Conservation (phyloP, 2,113 vertebrate genomes). For the Synodontis membranacea region DNA sequence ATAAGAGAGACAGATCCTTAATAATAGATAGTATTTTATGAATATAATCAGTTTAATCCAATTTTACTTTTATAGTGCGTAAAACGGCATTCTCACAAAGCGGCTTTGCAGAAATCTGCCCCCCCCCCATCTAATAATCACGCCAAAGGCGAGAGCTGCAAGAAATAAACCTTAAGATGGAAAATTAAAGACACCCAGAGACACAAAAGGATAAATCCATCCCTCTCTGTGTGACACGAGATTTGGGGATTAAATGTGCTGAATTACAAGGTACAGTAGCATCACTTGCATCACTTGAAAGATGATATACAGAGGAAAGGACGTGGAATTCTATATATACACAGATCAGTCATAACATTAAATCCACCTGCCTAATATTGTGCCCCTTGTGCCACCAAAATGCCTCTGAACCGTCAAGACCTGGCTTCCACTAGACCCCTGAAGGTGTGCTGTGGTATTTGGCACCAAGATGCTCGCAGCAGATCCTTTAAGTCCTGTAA, state of each 20-base stretch:
- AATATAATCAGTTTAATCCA: background rate
- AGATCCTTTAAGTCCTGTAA: too few relatives aligned
- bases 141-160: background rate
- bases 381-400: too few relatives aligned
- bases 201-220: background rate
- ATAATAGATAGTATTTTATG: background rate
- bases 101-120: slow-evolving; percentile 1
- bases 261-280: background rate
- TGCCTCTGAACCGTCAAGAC: too few relatives aligned
- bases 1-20: background rate
- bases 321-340: too few relatives aligned
- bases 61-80: background rate
- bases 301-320: background rate
- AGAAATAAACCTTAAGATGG: background rate
- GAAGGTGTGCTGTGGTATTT: too few relatives aligned
- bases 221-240: background rate
- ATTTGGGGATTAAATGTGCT: background rate
- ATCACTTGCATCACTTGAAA: background rate
- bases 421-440: too few relatives aligned
- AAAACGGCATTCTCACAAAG: background rate
- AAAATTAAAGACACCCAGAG: background rate
- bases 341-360: too few relatives aligned
- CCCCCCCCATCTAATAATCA: background rate
- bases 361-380: too few relatives aligned
- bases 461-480: too few relatives aligned